phyloP scores from a whole-genome alignment of 2,797 vertebrate genomes.

The Lithobates pipiens region DNA sequence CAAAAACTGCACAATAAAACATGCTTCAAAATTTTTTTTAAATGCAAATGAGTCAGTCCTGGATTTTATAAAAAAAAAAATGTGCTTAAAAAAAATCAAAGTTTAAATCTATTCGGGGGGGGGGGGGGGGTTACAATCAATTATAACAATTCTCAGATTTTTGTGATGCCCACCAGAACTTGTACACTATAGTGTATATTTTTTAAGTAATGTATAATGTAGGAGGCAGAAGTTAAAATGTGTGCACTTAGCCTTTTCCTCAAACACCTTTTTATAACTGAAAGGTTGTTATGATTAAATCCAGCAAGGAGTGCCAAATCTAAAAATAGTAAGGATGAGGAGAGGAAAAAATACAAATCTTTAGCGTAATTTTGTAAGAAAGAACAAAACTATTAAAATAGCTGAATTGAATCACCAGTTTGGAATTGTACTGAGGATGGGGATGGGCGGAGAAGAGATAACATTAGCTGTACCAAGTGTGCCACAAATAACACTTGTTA shows the following conservation, averaged over 20 bases:
- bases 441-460: too few relatives aligned
- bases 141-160: too few relatives aligned
- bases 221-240: constrained; percentile 30
- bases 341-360: background rate
- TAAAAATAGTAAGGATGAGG: constrained; percentile 23
- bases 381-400: constrained; percentile 26
- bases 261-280: constrained; percentile 15
- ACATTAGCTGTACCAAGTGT: too few relatives aligned
- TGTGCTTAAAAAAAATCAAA: too few relatives aligned
- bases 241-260: background rate
- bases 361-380: constrained; percentile 3
- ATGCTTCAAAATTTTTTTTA: too few relatives aligned
- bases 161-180: too few relatives aligned
- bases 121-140: too few relatives aligned
- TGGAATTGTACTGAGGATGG: background rate
- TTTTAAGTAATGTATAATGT: constrained; percentile 1
- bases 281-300: constrained; percentile 26
- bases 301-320: constrained; percentile 10
- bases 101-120: too few relatives aligned
- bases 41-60: too few relatives aligned
- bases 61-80: too few relatives aligned
- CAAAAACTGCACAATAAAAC: too few relatives aligned
- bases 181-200: background rate
- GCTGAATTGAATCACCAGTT: background rate
- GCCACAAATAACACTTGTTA: too few relatives aligned